These are phyloP conservation scores for Puma concolor DNA, from an alignment of 2,113 vertebrate genomes.

Conservation along the genomic window DNA sequence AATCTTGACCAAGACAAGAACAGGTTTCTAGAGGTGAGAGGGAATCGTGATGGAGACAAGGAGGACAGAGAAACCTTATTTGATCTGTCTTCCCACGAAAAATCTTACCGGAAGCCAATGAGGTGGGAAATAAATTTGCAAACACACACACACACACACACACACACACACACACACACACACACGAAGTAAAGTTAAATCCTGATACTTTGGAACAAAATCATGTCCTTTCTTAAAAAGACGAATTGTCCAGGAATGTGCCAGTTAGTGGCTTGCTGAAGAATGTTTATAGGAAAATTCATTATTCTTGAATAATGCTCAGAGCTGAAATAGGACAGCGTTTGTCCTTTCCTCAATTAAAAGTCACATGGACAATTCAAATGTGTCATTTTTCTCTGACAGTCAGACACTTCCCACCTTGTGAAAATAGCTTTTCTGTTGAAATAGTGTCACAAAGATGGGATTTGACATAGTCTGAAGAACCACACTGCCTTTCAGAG, in stretches of 20 bases:
- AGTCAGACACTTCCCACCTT: not conserved
- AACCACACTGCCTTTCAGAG: not conserved
- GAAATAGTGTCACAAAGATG: not conserved
- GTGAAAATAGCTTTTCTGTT: slow-evolving; percentile 39
- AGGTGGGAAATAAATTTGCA: not conserved
- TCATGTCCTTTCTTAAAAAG: not conserved
- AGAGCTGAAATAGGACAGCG: not conserved
- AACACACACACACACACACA: not conserved
- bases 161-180: not conserved
- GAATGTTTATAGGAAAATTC: slow-evolving; percentile 4
- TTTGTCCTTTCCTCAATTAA: slow-evolving; percentile 23
- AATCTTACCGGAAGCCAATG: not conserved
- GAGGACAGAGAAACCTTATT: not conserved
- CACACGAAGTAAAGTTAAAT: not conserved
- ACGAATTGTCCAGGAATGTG: not conserved
- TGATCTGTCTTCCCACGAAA: not conserved
- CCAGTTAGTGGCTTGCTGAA: not conserved
- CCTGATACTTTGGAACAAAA: not conserved
- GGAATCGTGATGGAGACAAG: not conserved
- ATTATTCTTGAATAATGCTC: slow-evolving; percentile 29
- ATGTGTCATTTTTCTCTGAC: not conserved
- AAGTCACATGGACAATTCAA: not conserved
- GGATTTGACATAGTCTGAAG: not conserved
- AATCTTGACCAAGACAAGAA: not conserved
- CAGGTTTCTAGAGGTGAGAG: not conserved